Percentiles rank a stretch among this genome's conserved stretches.
These are phyloP conservation scores for Spilogale gracilis DNA, from an alignment of 2,113 vertebrate species.

Conservation along the genomic window DNA sequence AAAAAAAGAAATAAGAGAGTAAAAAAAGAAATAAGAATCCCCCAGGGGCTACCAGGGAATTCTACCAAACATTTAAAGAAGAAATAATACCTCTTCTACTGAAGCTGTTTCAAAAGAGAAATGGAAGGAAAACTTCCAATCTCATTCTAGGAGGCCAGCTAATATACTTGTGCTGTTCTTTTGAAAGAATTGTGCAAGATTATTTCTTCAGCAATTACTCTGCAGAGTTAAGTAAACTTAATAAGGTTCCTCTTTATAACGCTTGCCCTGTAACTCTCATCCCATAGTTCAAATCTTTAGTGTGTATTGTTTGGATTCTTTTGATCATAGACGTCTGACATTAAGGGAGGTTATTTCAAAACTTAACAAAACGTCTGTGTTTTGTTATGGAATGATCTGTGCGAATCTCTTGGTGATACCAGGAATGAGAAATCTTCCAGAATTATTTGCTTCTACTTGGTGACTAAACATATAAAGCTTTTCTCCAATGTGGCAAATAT, in stretches of 20 bases:
- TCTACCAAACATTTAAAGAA: no score
- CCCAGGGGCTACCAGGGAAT: no score
- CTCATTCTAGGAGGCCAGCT: no score
- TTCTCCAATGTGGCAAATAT: neutral
- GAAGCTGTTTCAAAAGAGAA: no score
- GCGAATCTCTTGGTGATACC: neutral
- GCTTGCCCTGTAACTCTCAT: neutral
- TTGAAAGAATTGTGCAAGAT: neutral
- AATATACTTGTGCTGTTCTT: neutral
- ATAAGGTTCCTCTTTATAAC: neutral
- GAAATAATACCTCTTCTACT: no score
- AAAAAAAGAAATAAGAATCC: no score
- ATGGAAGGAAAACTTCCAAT: no score
- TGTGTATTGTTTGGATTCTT: neutral
- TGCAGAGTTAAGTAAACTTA: neutral
- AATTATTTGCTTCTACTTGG: neutral
- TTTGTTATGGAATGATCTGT: conserved; percentile 37
- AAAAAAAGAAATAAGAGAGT: no score
- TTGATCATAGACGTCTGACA: neutral
- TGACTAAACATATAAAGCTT: neutral
- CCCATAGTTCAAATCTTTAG: neutral
- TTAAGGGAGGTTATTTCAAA: neutral
- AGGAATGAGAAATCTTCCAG: neutral
- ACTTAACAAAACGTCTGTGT: neutral
- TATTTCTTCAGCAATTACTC: neutral